These are phyloP conservation scores for Coendou prehensilis DNA, from an alignment of 2,797 vertebrate species.

Conservation along the genomic window DNA sequence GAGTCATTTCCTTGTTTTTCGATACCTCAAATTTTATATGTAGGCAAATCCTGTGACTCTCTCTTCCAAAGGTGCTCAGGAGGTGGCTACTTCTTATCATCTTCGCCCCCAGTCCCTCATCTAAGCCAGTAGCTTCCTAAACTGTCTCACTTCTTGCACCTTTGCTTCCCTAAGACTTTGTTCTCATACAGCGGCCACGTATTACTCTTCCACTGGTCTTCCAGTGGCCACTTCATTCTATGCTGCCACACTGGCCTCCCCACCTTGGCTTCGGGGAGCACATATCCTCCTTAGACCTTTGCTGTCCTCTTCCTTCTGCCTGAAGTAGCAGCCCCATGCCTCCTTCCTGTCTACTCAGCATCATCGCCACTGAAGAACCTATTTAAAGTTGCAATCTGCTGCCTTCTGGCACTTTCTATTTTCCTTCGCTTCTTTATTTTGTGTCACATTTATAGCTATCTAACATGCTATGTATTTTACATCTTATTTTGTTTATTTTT, in stretches of 20 bases:
- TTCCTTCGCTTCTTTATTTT: slow-evolving; percentile 66
- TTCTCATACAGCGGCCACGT: background rate
- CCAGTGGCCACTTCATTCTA: background rate
- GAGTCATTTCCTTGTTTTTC: background rate
- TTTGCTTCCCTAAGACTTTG: background rate
- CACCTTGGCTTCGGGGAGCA: background rate
- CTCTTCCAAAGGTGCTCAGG: background rate
- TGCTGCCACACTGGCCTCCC: background rate
- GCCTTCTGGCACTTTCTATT: slow-evolving; percentile 78
- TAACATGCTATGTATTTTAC: slow-evolving; percentile 45
- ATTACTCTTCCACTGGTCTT: background rate
- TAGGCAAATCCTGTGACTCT: background rate
- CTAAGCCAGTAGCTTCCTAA: background rate
- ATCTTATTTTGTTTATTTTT: slow-evolving; percentile 69
- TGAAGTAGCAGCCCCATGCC: background rate
- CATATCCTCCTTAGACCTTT: background rate
- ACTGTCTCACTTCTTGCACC: background rate
- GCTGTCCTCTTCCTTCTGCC: background rate
- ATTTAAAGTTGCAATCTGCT: slow-evolving; percentile 69
- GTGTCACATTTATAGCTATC: slow-evolving; percentile 64
- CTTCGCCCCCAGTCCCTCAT: too few species aligned
- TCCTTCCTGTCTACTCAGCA: slow-evolving; percentile 3
- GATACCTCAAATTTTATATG: background rate
- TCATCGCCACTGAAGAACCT: slow-evolving; percentile 29
- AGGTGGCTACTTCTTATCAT: background rate